These are phyloP conservation scores for Phocoena phocoena DNA, from an alignment of 2,113 vertebrate genomes.

Conservation along the genomic window DNA sequence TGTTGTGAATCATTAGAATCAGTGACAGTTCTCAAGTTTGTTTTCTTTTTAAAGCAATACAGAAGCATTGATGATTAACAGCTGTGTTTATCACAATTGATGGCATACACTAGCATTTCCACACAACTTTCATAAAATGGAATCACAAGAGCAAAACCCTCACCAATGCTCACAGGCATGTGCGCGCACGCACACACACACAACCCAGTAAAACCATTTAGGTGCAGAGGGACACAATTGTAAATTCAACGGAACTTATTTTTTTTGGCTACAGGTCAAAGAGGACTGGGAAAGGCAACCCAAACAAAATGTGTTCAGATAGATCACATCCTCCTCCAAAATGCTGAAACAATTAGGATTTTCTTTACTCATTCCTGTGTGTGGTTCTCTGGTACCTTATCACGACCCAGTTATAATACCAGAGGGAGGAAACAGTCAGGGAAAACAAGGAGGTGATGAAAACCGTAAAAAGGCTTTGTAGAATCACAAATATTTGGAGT, in stretches of 20 bases:
- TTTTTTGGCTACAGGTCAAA: conserved; percentile 38
- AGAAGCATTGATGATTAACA: conserved; percentile 77
- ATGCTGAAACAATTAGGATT: neutral
- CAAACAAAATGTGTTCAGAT: conserved; percentile 59
- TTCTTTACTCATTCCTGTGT: neutral
- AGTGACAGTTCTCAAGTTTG: conserved; percentile 59
- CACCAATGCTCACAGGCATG: neutral
- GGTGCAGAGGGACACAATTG: conserved; percentile 65
- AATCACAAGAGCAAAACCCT: conserved; percentile 67
- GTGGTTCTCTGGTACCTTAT: conserved; percentile 63
- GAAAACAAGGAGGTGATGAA: conserved; percentile 58
- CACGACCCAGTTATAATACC: neutral
- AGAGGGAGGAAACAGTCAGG: conserved; percentile 13
- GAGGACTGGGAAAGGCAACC: conserved; percentile 52
- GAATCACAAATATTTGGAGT: conserved; percentile 34
- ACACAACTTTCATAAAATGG: conserved; percentile 74
- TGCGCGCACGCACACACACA: neutral
- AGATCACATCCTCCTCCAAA: conserved; percentile 57
- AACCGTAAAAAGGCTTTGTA: conserved; percentile 50
- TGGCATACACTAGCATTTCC: conserved; percentile 69
- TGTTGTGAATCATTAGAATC: conserved; percentile 63
- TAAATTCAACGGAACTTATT: conserved; percentile 63
- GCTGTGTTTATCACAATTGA: conserved; percentile 75
- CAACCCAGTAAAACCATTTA: conserved; percentile 56
- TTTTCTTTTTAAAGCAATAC: conserved; percentile 58